Base-by-base conservation (phyloP, 2,888 invertebrate species). In the Villa cingulata region DNA sequence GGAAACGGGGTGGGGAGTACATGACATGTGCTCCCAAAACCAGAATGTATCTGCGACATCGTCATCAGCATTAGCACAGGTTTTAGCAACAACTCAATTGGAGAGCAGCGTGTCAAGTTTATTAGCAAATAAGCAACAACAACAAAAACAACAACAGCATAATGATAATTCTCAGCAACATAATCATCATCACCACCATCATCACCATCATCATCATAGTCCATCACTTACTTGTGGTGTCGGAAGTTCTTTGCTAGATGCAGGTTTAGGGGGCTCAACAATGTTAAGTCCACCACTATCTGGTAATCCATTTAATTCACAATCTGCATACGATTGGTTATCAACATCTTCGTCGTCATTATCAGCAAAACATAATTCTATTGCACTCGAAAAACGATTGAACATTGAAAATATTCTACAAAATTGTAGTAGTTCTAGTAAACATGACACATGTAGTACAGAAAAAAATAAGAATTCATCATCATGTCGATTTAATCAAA, bases 1-100 rank as follows among this genome's bases (percentile, higher is more conserved):
- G 70, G 70, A 70, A 62, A 63, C 63, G 67, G 66, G 67, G 61
- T 68, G 65, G 70, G 70, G 69, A 67, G 67, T 63, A 65, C 67
- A 66, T 62, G 62, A 64, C 60, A 54, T 61, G 59, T 60, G 62
- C 51, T 54, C 55, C 59, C 64, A 59, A 50, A 59, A 53, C 47
- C 54, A 54, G 42, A 45, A 53, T 51, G 52, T 42, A 48, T 48
- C 52, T 45, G 51, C 49, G 48, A 45, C 54, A 51, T 34, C 60
- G 57, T 48, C 58, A 57, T 34, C 51, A 47, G 41, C 54, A 47
- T 15, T 40, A 46, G 16, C n/a, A 47, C 27, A 48, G 47, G 18
- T 49, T 57, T 37, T 57, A 58, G 23, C 58, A 60, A 46, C 57
- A 53, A 23, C 56, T 54, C 40, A 32, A 32, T 12, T 32, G 29